Conservation (phyloP, 2,113 vertebrate genomes). For the Oreotrochilus melanogaster region DNA sequence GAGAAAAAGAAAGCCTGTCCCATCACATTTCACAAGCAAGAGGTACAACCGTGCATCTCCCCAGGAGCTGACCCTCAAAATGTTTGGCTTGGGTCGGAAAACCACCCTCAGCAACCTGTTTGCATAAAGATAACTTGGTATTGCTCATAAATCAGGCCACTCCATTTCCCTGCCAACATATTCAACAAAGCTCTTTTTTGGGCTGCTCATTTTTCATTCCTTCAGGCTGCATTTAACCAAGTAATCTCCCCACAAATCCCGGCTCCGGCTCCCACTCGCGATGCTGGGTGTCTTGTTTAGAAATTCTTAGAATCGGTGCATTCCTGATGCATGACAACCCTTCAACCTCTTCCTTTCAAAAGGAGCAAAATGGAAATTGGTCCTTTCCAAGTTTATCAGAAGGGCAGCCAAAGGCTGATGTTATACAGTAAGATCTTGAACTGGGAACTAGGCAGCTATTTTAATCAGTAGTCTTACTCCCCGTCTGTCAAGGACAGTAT, state of each 20-base stretch:
- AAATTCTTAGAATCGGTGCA: conserved; percentile 42
- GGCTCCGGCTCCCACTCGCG: conserved; percentile 25
- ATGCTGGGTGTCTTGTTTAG: conserved; percentile 48
- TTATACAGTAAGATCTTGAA: conserved; percentile 79
- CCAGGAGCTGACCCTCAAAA: conserved; percentile 45
- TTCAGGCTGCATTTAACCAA: conserved; percentile 41
- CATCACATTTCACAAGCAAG: neutral
- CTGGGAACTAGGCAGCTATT: conserved; percentile 41
- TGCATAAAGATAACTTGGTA: conserved; percentile 65
- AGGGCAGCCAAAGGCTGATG: conserved; percentile 89
- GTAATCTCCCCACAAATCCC: conserved; percentile 42
- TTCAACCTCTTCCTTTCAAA: conserved; percentile 66
- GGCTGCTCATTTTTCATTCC: conserved; percentile 41
- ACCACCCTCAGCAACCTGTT: conserved; percentile 46
- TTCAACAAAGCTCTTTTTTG: conserved; percentile 43
- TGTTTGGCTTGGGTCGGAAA: neutral
- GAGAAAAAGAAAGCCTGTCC: neutral
- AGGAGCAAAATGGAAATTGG: conserved; percentile 63
- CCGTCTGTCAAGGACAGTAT: conserved; percentile 30
- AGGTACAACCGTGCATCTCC: neutral
- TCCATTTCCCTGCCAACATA: conserved; percentile 67
- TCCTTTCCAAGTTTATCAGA: conserved; percentile 82
- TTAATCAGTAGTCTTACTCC: conserved; percentile 65
- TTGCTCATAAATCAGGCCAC: conserved; percentile 70
- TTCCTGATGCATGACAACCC: conserved; percentile 72